A percentile compares a stretch with the other conserved stretches of the same genome.
Conservation (phyloP, 2,113 vertebrate species). For the Silurus glanis region DNA sequence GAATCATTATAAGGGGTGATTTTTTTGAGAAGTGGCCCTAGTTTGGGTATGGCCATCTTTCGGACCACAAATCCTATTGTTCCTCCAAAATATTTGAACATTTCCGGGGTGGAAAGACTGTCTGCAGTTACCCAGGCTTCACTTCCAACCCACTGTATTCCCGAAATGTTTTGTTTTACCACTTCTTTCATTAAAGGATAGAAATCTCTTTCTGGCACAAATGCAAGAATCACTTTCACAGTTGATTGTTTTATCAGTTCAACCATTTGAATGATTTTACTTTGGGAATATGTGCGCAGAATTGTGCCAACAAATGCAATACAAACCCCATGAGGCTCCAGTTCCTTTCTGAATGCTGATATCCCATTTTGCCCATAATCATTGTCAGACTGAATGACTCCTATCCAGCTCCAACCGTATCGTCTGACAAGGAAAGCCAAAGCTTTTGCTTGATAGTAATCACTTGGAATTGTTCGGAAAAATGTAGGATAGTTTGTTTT, state of each 20-base stretch:
- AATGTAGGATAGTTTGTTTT: conserved; percentile 72
- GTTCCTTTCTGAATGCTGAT: conserved; percentile 67
- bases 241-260: conserved; percentile 69
- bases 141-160: conserved; percentile 77
- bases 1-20: conserved; percentile 63
- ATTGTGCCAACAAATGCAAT: conserved; percentile 72
- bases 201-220: conserved; percentile 72
- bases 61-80: conserved; percentile 69
- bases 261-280: conserved; percentile 62
- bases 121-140: conserved; percentile 73
- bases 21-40: conserved; percentile 62
- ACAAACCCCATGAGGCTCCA: conserved; percentile 69
- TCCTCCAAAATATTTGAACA: conserved; percentile 69
- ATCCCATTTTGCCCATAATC: conserved; percentile 72
- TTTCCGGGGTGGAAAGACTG: conserved; percentile 66
- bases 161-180: conserved; percentile 72
- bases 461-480: conserved; percentile 75
- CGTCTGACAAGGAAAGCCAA: conserved; percentile 69
- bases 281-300: conserved; percentile 67
- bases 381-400: conserved; percentile 71
- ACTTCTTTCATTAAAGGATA: conserved; percentile 73
- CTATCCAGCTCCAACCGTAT: conserved; percentile 77
- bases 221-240: conserved; percentile 73
- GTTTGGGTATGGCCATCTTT: conserved; percentile 71
- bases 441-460: conserved; percentile 73